A percentile compares a stretch with the other conserved stretches of the same genome.
These are phyloP conservation scores for Morelia viridis DNA, from an alignment of 2,797 vertebrate species.

Conservation along the genomic window DNA sequence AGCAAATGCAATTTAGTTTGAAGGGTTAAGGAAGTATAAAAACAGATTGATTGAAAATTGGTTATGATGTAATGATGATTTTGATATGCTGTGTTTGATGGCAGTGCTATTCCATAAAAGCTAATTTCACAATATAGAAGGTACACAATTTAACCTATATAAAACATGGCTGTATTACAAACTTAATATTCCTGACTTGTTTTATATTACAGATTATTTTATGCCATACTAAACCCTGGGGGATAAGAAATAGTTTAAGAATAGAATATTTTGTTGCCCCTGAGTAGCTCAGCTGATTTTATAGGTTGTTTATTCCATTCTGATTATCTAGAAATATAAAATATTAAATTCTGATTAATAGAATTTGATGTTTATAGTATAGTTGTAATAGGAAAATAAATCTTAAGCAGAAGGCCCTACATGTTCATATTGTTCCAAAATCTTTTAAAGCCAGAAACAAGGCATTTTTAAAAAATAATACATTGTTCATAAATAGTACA, in stretches of 20 bases:
- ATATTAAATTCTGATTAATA: conserved; percentile 56
- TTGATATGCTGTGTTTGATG: conserved; percentile 36
- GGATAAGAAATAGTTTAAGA: conserved; percentile 48
- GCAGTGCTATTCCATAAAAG: conserved; percentile 45
- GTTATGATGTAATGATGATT: conserved; percentile 43
- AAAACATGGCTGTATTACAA: background rate
- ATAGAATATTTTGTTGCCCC: conserved; percentile 50
- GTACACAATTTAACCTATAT: background rate
- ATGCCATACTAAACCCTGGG: conserved; percentile 30
- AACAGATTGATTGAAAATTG: conserved; percentile 56
- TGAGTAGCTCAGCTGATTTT: conserved; percentile 25
- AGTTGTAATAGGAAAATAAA: conserved; percentile 43
- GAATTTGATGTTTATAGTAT: conserved; percentile 46
- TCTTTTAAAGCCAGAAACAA: conserved; percentile 58
- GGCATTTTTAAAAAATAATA: conserved; percentile 25
- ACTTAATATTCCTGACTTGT: conserved; percentile 32
- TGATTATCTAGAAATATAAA: conserved; percentile 50
- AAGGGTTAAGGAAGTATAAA: conserved; percentile 23
- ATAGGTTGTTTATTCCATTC: conserved; percentile 55
- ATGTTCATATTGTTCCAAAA: conserved; percentile 38
- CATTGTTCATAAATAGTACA: conserved; percentile 41
- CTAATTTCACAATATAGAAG: conserved; percentile 56
- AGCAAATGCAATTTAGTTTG: background rate
- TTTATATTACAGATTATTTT: conserved; percentile 54
- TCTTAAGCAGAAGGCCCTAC: conserved; percentile 49